Conservation (phyloP, 1,140 invertebrate species). For the Drosophila equinoxialis region DNA sequence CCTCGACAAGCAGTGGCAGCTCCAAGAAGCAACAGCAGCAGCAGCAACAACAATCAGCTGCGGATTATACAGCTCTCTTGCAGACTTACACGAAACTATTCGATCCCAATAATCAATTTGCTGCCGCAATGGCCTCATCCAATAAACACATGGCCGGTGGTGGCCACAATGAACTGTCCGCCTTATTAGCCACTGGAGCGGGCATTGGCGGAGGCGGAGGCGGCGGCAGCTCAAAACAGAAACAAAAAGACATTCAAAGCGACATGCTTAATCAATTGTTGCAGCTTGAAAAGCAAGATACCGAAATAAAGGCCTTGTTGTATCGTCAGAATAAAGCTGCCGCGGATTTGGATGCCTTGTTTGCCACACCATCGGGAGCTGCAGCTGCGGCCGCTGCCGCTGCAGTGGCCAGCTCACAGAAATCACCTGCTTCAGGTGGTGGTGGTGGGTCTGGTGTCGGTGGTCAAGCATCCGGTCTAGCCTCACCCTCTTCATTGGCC, state of each 20-base stretch:
- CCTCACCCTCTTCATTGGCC: conserved; percentile 57
- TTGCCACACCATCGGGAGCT: conserved; percentile 63
- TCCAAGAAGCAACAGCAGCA: conserved; percentile 42
- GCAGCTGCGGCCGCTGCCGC: conserved; percentile 49
- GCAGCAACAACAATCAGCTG: conserved; percentile 51
- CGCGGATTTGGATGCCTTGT: conserved; percentile 75
- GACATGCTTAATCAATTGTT: conserved; percentile 80
- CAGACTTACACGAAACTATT: conserved; percentile 81
- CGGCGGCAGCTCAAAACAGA: conserved; percentile 36
- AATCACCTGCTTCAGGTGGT: conserved; percentile 6
- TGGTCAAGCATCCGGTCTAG: conserved; percentile 36
- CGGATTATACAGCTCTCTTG: conserved; percentile 71
- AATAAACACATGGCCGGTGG: conserved; percentile 59
- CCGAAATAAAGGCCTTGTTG: conserved; percentile 71
- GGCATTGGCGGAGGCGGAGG: conserved; percentile 39
- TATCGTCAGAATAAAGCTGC: conserved; percentile 78
- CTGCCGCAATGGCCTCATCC: conserved; percentile 50
- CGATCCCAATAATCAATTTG: conserved; percentile 75
- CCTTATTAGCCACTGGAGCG: conserved; percentile 62
- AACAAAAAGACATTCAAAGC: conserved; percentile 69
- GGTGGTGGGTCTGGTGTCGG: conserved; percentile 11
- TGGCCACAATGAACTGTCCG: conserved; percentile 71
- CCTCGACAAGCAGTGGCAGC: conserved; percentile 12
- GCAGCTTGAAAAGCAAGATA: conserved; percentile 77
- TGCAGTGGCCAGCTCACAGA: conserved; percentile 31